Evolutionary conservation across 2,113 vertebrate species (phyloP).

Genomic region (Mustela nigripes): DNA sequence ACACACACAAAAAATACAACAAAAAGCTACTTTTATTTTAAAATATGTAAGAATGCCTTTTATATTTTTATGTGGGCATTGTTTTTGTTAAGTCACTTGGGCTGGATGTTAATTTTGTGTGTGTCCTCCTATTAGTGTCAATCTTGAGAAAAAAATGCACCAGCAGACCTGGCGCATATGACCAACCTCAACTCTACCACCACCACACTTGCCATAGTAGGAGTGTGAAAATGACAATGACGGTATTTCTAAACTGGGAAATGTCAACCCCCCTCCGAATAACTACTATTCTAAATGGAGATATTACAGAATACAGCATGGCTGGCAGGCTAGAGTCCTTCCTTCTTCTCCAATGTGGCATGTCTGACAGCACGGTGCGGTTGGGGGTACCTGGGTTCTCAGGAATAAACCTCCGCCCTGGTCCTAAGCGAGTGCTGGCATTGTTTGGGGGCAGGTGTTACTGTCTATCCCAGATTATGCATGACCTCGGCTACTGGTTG

Average conservation of each 20-base stretch:
- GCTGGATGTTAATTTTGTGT: background rate
- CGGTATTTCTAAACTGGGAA: background rate
- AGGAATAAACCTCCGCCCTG: background rate
- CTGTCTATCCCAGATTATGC: background rate
- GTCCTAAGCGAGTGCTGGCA: background rate
- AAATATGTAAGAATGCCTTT: background rate
- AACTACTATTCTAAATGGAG: background rate
- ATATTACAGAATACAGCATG: background rate
- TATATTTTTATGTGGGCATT: background rate
- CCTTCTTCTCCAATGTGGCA: too few relatives aligned
- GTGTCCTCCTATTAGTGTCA: background rate
- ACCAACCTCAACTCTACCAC: too few relatives aligned
- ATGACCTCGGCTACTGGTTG: background rate
- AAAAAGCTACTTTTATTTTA: background rate
- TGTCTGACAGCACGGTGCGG: background rate
- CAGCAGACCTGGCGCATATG: background rate
- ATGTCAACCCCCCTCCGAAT: background rate
- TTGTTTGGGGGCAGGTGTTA: background rate
- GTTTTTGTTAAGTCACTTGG: background rate
- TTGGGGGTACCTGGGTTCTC: background rate
- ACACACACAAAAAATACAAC: background rate
- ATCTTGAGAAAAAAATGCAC: background rate
- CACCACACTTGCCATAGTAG: background rate
- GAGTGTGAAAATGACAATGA: background rate
- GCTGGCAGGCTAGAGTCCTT: accelerated